Percentiles rank a stretch among this genome's conserved stretches.
These are phyloP conservation scores for Trinorchestia longiramus DNA, from an alignment of 1,140 invertebrate genomes.

Conservation along the genomic window DNA sequence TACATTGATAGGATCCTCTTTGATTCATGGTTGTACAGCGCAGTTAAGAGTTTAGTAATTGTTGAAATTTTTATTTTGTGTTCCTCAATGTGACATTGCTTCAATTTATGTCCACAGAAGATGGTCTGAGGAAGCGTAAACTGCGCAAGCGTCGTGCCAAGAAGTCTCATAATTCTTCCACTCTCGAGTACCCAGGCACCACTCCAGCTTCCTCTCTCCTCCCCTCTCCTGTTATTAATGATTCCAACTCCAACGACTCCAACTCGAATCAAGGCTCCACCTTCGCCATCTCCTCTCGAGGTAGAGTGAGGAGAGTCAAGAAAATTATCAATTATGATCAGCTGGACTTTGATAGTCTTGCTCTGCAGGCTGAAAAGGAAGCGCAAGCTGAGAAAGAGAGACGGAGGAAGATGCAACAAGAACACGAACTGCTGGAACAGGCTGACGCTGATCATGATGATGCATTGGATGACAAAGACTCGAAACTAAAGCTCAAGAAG, in stretches of 20 bases:
- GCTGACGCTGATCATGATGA: background rate
- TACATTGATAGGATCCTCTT: no score
- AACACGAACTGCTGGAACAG: slow-evolving; percentile 41
- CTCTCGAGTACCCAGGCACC: slow-evolving; percentile 55
- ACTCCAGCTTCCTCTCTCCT: slow-evolving; percentile 27
- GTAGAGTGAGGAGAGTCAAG: slow-evolving; percentile 65
- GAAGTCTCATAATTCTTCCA: slow-evolving; percentile 54
- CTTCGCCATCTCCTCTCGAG: slow-evolving; percentile 64
- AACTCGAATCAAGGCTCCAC: slow-evolving; percentile 56
- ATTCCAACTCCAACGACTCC: slow-evolving; percentile 56
- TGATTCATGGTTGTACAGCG: no score
- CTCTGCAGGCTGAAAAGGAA: slow-evolving; percentile 63
- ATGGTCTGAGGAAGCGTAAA: slow-evolving; percentile 64
- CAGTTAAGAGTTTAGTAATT: no score
- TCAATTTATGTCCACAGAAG: slow-evolving; percentile 62
- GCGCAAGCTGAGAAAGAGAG: slow-evolving; percentile 60
- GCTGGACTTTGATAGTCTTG: slow-evolving; percentile 65
- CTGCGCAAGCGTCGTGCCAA: slow-evolving; percentile 64
- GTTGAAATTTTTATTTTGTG: no score
- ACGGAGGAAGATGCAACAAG: slow-evolving; percentile 60
- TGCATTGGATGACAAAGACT: background rate
- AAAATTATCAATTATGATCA: slow-evolving; percentile 66
- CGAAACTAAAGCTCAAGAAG: background rate
- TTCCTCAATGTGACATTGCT: no score
- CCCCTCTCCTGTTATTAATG: slow-evolving; percentile 1